A percentile compares a stretch with the other conserved stretches of the same genome.
These are phyloP conservation scores for Ascidia mentula DNA, from an alignment of 23 tunicate genomes.

Conservation along the genomic window DNA sequence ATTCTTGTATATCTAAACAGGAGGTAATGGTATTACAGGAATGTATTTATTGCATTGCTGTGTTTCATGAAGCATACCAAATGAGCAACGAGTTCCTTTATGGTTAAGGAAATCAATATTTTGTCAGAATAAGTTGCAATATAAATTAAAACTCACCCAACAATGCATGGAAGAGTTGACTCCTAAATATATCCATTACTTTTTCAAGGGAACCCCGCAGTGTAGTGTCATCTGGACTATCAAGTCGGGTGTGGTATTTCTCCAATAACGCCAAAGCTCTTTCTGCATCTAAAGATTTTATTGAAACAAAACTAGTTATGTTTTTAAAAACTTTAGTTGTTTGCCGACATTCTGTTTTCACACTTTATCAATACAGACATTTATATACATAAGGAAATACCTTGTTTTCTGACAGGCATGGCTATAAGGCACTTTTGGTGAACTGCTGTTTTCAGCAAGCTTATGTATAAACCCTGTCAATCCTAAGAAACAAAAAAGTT, in stretches of 20 bases:
- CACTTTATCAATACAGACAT: neutral
- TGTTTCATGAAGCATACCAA: too few species aligned
- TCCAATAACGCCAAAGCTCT: slow-evolving; percentile 58
- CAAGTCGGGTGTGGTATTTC: slow-evolving; percentile 61
- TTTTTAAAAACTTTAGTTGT: too few species aligned
- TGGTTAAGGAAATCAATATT: too few species aligned
- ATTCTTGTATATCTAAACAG: slow-evolving; percentile 75
- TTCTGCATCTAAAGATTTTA: slow-evolving; percentile 55
- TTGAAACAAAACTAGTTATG: neutral
- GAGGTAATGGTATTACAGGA: too few species aligned
- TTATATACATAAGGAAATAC: neutral
- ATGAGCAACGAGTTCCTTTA: too few species aligned
- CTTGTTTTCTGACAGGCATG: slow-evolving; percentile 2
- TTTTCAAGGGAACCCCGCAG: slow-evolving; percentile 57
- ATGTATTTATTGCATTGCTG: too few species aligned
- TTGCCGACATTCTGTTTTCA: too few species aligned
- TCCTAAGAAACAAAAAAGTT: too few species aligned
- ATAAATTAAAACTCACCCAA: slow-evolving; percentile 45
- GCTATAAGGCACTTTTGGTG: neutral
- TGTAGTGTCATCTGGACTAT: slow-evolving; percentile 40
- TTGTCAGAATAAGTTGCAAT: too few species aligned
- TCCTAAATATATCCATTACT: slow-evolving; percentile 70
- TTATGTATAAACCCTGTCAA: too few species aligned
- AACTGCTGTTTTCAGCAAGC: too few species aligned
- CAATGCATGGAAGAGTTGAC: slow-evolving; percentile 73